These are phyloP conservation scores for Hystrix brachyura DNA, from an alignment of 2,113 vertebrate genomes.

Conservation along the genomic window DNA sequence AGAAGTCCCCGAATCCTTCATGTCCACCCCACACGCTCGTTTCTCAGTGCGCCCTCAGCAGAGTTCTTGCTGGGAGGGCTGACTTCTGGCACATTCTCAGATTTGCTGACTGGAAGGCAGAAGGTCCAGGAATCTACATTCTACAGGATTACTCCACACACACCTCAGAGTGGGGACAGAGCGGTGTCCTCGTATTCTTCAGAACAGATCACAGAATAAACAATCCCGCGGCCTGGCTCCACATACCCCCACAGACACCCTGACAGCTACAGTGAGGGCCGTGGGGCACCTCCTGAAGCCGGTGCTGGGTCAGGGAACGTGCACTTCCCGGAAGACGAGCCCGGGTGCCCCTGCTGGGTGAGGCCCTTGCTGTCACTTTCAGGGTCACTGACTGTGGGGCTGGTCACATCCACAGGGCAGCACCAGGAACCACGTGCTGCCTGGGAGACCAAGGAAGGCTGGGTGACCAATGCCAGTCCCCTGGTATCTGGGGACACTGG, in stretches of 20 bases:
- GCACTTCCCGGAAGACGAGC: background rate
- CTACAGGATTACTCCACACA: background rate
- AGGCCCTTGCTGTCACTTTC: background rate
- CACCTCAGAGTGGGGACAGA: accelerated
- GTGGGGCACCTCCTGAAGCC: background rate
- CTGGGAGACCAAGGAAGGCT: background rate
- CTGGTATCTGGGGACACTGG: too few relatives aligned
- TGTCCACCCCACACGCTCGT: accelerated
- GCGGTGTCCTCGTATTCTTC: background rate
- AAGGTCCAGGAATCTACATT: background rate
- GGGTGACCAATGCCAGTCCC: too few relatives aligned
- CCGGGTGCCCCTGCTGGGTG: background rate
- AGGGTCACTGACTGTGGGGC: background rate
- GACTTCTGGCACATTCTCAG: background rate
- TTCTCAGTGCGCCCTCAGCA: background rate
- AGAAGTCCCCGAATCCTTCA: too few relatives aligned
- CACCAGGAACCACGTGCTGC: background rate
- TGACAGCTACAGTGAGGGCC: too few relatives aligned
- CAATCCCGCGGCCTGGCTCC: background rate
- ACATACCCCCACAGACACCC: background rate
- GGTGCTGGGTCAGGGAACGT: too few relatives aligned
- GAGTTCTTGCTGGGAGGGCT: background rate
- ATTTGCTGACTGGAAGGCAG: too few relatives aligned
- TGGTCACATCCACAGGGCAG: background rate
- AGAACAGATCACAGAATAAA: background rate